Evolutionary conservation across 2,888 invertebrate species (phyloP).

Genomic region (Anodontia alba): DNA sequence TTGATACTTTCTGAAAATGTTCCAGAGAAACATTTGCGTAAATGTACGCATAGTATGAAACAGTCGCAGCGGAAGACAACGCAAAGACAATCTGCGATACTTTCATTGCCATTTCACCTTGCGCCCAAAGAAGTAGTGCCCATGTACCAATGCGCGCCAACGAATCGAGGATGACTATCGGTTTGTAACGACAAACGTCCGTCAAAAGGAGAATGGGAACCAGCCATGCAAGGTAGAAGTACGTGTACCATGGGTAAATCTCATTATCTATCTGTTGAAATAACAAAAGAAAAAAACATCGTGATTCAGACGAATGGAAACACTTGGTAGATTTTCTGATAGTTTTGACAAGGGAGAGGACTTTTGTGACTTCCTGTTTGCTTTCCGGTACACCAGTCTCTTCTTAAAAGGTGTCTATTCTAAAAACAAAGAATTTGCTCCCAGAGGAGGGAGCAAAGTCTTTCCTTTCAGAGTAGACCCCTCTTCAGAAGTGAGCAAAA

Average conservation of each 20-base stretch:
- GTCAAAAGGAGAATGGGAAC: constrained; percentile 93
- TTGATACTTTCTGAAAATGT: constrained; percentile 93
- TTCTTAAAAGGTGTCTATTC: too few relatives aligned
- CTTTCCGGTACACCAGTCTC: too few relatives aligned
- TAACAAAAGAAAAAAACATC: background rate
- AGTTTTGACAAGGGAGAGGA: too few relatives aligned
- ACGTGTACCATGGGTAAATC: constrained; percentile 94
- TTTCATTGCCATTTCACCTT: constrained; percentile 90
- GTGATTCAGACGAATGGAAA: too few relatives aligned
- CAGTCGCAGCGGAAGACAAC: constrained; percentile 94
- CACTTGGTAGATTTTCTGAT: too few relatives aligned
- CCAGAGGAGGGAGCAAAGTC: too few relatives aligned
- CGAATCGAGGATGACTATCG: constrained; percentile 92
- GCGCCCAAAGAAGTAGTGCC: constrained; percentile 91
- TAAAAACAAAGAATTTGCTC: too few relatives aligned
- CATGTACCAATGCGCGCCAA: constrained; percentile 88
- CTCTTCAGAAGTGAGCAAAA: too few relatives aligned
- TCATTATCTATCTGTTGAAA: constrained; percentile 84
- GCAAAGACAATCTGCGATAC: constrained; percentile 92
- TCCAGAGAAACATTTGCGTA: constrained; percentile 93
- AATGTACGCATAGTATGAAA: constrained; percentile 97
- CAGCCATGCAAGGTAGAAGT: constrained; percentile 90
- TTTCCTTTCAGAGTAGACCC: too few relatives aligned
- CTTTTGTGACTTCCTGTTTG: too few relatives aligned
- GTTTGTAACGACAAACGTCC: constrained; percentile 93